A percentile compares a stretch with the other conserved stretches of the same genome.
phyloP scores from a whole-genome alignment of 2,113 vertebrate species.

The Vimba vimba region DNA sequence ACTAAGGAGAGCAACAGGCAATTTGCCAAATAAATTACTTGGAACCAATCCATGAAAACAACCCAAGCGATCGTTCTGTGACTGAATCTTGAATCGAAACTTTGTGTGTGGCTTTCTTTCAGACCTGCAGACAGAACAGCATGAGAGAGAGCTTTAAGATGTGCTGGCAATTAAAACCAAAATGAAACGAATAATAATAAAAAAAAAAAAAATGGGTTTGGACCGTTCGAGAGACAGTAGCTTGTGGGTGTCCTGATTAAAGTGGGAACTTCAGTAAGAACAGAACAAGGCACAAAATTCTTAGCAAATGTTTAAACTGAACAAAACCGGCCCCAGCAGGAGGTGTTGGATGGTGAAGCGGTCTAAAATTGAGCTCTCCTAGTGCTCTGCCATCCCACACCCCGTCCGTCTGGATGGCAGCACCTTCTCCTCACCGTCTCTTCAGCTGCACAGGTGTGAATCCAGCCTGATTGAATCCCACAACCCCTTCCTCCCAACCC shows the following conservation, averaged over 20 bases:
- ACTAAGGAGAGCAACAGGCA: conserved; percentile 24
- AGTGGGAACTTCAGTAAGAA: conserved; percentile 72
- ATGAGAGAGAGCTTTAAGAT: conserved; percentile 43
- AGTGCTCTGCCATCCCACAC: conserved; percentile 80
- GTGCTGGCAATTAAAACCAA: conserved; percentile 37
- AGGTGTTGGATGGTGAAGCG: conserved; percentile 89
- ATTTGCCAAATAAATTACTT: conserved; percentile 47
- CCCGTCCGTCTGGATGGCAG: conserved; percentile 64
- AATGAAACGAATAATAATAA: neutral
- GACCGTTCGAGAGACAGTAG: conserved; percentile 63
- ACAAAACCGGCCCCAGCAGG: conserved; percentile 85
- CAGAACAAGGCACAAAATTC: conserved; percentile 99
- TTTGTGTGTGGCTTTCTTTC: conserved; percentile 38
- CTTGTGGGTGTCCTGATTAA: conserved; percentile 52
- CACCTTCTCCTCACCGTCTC: conserved; percentile 21
- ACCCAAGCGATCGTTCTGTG: conserved; percentile 33
- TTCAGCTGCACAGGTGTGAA: conserved; percentile 50
- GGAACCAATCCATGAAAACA: conserved; percentile 43
- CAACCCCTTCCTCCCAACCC: conserved; percentile 42
- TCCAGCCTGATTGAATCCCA: conserved; percentile 40
- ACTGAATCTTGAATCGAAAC: conserved; percentile 24
- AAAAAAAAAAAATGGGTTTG: conserved; percentile 57
- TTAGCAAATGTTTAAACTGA: conserved; percentile 92
- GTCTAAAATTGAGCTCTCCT: conserved; percentile 77
- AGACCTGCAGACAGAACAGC: conserved; percentile 40